Base-by-base conservation (phyloP, 2,113 vertebrate species). In the Sturnus vulgaris region DNA sequence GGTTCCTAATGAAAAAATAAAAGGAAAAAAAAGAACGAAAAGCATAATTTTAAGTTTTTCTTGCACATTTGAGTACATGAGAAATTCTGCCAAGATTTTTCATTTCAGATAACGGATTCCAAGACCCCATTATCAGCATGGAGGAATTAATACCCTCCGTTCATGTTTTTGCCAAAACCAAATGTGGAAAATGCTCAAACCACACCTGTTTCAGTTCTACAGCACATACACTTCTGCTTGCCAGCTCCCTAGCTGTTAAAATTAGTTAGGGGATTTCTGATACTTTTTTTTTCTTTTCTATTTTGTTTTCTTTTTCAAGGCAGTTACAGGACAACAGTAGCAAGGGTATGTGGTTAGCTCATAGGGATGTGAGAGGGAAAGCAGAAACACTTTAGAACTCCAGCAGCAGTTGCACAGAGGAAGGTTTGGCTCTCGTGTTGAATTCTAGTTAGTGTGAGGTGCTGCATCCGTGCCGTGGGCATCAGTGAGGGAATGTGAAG, bases 241-340 rank as follows among this genome's bases (percentile, higher is more conserved):
- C 70, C 82, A 77, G 73, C 84, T 95, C 86, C 60, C 85, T 63
- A 82, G 88, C 66, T 95, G 95, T 96, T 97, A 97, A 93, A 96
- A 97, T 97, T 97, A 98, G 95, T 96, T 71, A 82, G 93, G 96
- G 97, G 88, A 95, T 95, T 97, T 98, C 87, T 94, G 79, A 88
- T 77, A 33, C 22, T 82, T 81, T 84, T 88, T 73, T 72, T 70
- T 66, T 16, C 23, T 71, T 73, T 61, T 73, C 23, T 72, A 23
- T 73, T 94, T 82, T 86, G 17, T 72, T 88, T 95, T 85, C 9
- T 80, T 88, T 92, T 93, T 70, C 79, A 95, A 95, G 82, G 70
- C 90, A 92, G 94, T 94, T 96, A 78, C 3, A 83, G 91, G 73
- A 75, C 59, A 88, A 60, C 65, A 93, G 79, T 31, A 80, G 46